These are phyloP conservation scores for Pseudorectes ferrugineus DNA, from an alignment of 2,113 vertebrate genomes.

Conservation along the genomic window DNA sequence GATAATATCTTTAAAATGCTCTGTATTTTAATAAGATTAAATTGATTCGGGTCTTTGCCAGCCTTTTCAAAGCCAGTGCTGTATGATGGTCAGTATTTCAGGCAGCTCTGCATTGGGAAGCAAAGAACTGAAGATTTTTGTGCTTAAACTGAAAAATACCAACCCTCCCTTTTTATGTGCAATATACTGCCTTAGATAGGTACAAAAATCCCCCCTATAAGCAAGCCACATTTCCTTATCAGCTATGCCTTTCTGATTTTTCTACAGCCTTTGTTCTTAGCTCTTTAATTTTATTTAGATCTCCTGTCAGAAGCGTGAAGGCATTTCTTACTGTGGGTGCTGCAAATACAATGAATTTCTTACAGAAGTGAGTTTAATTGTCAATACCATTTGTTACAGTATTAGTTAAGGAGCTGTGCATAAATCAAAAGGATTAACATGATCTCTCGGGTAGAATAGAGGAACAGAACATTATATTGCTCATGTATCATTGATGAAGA, in stretches of 20 bases:
- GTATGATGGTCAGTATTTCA: neutral
- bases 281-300: constrained; percentile 57
- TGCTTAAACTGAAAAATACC: neutral
- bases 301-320: constrained; percentile 38
- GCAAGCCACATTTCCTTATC: neutral
- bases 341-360: constrained; percentile 30
- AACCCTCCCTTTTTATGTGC: neutral
- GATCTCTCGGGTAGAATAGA: neutral
- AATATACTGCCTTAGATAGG: neutral
- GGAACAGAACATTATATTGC: neutral
- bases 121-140: neutral
- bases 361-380: constrained; percentile 16
- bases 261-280: constrained; percentile 43
- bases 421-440: constrained; percentile 58
- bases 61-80: neutral
- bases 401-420: constrained; percentile 45
- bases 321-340: constrained; percentile 32
- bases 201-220: neutral
- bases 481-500: constrained; percentile 1
- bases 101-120: neutral
- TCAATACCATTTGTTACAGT: constrained; percentile 49
- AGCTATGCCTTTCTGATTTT: constrained; percentile 20
- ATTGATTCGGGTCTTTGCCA: neutral
- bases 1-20: constrained; percentile 20
- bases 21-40: constrained; percentile 38